Evolutionary conservation across 2,113 vertebrate species (phyloP), one percentile per base, ranked within the genome.

Genomic region (Rana temporaria): DNA sequence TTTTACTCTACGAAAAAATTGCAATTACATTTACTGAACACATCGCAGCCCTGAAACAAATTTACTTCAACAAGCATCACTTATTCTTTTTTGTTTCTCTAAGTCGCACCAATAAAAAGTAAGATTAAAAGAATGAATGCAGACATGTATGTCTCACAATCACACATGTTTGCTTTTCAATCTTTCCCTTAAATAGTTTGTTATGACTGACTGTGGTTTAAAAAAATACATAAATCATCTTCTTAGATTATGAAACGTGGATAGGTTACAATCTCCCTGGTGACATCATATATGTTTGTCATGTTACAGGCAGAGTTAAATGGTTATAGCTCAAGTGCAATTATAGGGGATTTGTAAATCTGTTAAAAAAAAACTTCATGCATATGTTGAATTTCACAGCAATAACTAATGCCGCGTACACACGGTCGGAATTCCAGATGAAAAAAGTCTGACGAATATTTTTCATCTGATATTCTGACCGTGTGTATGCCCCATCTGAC

Each of bases 281-380:
- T 62, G 72, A 75, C 24, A 75, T 75, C 72, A 62, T 75, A 42
- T 42, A 9, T 75, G 30, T 22, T 75, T 75, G 72, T 75, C 72
- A 62, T 22, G 72, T 75, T 62, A 42, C 22, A 62, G 56, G 38
- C 57, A 17, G 56, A 22, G 32, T 19, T 12, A 38, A 75, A 75
- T 57, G 56, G 72, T 75, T 42, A 16, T 14, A 75, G 72, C 72
- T 75, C 72, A 75, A 75, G 30, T 75, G 42, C 60, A 75, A 75
- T 75, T 22, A 62, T 17, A 17, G 0, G 5, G 72, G 72, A 75
- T 75, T 75, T 75, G 72, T 75, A 75, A 75, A 75, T 17, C 72
- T 75, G 56, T 75, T 75, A 60, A 38, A 18, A 75, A 62, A 75
- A 42, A 62, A 75, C 0, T 9, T 20, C 19, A 57, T 75, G 60